Conservation (phyloP, 2,113 vertebrate genomes). For the Hippolais icterina region DNA sequence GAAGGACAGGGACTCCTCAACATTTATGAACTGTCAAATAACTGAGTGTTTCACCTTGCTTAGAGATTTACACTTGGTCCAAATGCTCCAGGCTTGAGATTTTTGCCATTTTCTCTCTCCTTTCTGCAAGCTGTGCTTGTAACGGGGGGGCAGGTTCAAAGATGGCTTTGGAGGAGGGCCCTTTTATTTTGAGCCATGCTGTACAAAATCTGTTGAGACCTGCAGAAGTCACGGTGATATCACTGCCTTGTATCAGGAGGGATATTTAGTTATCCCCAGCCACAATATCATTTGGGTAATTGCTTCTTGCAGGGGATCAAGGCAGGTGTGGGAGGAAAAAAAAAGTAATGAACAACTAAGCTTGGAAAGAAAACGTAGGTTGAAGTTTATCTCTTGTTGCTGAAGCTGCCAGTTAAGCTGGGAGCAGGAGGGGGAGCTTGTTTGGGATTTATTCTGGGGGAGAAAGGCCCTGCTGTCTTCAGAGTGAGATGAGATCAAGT, state of each 20-base stretch:
- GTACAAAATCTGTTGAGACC: background rate
- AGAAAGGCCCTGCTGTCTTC: slow-evolving; percentile 57
- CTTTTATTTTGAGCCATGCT: background rate
- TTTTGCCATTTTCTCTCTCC: background rate
- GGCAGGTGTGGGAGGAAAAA: background rate
- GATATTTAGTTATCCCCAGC: slow-evolving; percentile 2
- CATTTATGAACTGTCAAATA: background rate
- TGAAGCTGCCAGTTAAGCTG: slow-evolving; percentile 31
- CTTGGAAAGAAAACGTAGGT: background rate
- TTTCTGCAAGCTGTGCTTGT: background rate
- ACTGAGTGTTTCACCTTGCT: background rate
- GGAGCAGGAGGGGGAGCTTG: background rate
- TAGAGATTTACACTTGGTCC: background rate
- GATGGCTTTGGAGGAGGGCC: background rate
- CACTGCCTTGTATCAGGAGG: background rate
- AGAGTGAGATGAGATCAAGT: slow-evolving; percentile 51
- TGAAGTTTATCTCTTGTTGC: slow-evolving; percentile 49
- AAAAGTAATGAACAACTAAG: background rate
- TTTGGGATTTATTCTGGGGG: slow-evolving; percentile 40
- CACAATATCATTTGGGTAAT: slow-evolving; percentile 25
- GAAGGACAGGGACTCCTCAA: background rate
- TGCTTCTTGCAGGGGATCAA: slow-evolving; percentile 22
- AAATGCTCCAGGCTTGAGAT: background rate
- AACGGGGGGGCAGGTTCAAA: background rate
- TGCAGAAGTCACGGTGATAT: background rate